phyloP scores from a whole-genome alignment of 2,888 invertebrate species.

The Agrochola circellaris region DNA sequence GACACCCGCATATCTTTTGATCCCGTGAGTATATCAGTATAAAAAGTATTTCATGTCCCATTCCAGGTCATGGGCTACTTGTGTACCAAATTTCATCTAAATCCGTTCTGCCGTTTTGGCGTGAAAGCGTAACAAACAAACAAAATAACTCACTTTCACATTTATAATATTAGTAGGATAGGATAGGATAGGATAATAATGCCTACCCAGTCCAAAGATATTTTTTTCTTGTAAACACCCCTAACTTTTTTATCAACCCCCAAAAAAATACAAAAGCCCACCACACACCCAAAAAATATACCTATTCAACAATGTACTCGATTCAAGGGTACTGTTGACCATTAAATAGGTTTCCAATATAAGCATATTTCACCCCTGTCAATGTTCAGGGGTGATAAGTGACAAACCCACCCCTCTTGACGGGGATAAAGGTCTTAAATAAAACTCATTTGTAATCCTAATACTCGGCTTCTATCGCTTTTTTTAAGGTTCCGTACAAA shows the following conservation, averaged over 20 bases:
- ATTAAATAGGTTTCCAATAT: constrained; percentile 29
- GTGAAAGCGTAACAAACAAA: too few relatives aligned
- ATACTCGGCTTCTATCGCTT: constrained; percentile 23
- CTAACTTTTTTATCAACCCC: background rate
- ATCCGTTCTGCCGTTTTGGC: too few relatives aligned
- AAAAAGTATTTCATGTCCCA: too few relatives aligned
- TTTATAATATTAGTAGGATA: too few relatives aligned
- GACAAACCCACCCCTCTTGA: constrained; percentile 42
- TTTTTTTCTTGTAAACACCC: background rate
- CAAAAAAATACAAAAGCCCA: background rate
- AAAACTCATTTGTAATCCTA: constrained; percentile 50
- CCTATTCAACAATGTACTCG: background rate
- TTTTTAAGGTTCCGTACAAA: background rate
- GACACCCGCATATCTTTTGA: too few relatives aligned
- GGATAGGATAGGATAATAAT: too few relatives aligned
- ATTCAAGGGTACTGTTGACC: constrained; percentile 30
- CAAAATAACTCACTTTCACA: too few relatives aligned
- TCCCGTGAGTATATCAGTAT: too few relatives aligned
- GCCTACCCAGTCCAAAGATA: too few relatives aligned
- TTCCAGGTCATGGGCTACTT: too few relatives aligned
- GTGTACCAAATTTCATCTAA: too few relatives aligned
- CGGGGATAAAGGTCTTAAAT: constrained; percentile 42
- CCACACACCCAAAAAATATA: background rate
- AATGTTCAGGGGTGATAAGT: constrained; percentile 49
- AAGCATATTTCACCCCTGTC: constrained; percentile 51